Evolutionary conservation across 2,113 vertebrate genomes (phyloP), one percentile per base, ranked within the genome.

Genomic region (Rousettus leschenaultii): DNA sequence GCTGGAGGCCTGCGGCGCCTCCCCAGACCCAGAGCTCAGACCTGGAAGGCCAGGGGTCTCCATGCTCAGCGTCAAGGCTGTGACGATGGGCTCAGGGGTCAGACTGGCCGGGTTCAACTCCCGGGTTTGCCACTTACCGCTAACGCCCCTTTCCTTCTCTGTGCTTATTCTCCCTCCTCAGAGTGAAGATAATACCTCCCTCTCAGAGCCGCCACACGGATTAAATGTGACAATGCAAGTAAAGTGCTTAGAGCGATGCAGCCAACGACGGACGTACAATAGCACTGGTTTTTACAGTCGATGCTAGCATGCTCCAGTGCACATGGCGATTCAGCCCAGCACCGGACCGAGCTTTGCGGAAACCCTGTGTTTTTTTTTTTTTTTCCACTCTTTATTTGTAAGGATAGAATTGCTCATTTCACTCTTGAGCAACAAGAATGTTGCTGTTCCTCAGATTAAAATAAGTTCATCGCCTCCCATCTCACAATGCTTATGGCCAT

Each of bases 371-470:
- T 1, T 91, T 68, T 77, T 43, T 63, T 4, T 2, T 51, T 51
- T 1, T 91, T 63, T 68, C 38, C 90, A 5, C 73, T 55, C 91
- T 80, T 90, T 87, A 61, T 90, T 92, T 93, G 51, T 18, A 85
- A 86, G 90, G 40, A 57, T 7, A 55, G 51, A 78, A 71, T 45
- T 53, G 73, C 48, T 80, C 55, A 7, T 48, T 95, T 95, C 35
- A 68, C 55, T 97, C 75, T 77, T 83, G 38, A 89, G 82, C 63
- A 70, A 35, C 1, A 40, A 88, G 48, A 95, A n/a, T 51, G n/a
- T 55, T 77, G 70, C 66, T 91, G 43, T 66, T 90, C 40, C 91
- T 94, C 40, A 28, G 75, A 90, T 89, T 89, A 85, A 94, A 94
- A 35, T 71, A 75, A 89, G 18, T 59, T 53, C 33, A 74, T 48